Evolutionary conservation across 2,113 vertebrate species (phyloP).

Genomic region (Entelurus aequoreus): DNA sequence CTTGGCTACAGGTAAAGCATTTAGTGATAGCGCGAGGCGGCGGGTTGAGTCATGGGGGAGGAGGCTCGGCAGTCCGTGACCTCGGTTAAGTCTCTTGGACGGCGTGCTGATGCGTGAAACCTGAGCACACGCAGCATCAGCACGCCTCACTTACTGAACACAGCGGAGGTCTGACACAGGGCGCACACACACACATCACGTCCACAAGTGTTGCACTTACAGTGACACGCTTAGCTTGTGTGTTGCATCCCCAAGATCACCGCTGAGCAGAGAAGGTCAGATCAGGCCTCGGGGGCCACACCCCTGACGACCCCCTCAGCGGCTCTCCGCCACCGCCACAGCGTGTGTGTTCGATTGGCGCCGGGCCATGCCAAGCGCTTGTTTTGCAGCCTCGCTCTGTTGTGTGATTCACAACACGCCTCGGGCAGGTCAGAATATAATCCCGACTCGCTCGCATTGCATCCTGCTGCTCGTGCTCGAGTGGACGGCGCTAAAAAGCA

Average conservation of each 20-base stretch:
- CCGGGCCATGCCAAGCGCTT: conserved; percentile 27
- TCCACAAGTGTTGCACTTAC: conserved; percentile 15
- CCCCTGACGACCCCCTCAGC: conserved; percentile 31
- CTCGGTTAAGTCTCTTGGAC: conserved; percentile 64
- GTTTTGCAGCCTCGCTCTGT: conserved; percentile 48
- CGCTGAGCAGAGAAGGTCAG: conserved; percentile 49
- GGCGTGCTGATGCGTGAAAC: conserved; percentile 72
- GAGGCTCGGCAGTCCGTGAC: conserved; percentile 59
- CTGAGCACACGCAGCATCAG: conserved; percentile 72
- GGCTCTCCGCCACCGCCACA: conserved; percentile 28
- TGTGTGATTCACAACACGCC: conserved; percentile 57
- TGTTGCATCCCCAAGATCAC: conserved; percentile 37
- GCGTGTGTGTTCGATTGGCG: conserved; percentile 44
- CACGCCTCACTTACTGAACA: conserved; percentile 68
- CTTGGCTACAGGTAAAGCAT: conserved; percentile 52
- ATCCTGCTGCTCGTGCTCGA: conserved; percentile 38
- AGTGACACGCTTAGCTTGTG: conserved; percentile 31
- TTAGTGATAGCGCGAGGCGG: conserved; percentile 47
- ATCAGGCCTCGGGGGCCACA: conserved; percentile 29
- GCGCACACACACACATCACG: conserved; percentile 42
- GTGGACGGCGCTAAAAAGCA: conserved; percentile 65
- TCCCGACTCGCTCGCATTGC: conserved; percentile 25
- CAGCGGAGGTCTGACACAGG: conserved; percentile 66
- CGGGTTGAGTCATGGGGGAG: conserved; percentile 47
- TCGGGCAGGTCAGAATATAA: conserved; percentile 45